Evolutionary conservation across 2,797 vertebrate genomes (phyloP).

Genomic region (Diplodus puntazzo): DNA sequence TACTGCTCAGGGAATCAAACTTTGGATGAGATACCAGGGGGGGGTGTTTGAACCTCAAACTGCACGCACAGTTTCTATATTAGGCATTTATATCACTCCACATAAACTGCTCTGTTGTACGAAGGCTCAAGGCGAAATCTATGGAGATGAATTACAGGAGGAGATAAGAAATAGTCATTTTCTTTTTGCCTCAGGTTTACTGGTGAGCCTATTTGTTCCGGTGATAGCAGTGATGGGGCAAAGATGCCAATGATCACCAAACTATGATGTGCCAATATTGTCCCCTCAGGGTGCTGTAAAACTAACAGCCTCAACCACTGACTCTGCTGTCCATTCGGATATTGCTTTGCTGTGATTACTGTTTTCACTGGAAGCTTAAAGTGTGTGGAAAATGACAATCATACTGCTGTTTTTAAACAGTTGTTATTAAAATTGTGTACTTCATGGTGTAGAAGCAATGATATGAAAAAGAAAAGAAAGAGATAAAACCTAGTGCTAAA

Average conservation of each 20-base stretch:
- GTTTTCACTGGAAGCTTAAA: constrained; percentile 15
- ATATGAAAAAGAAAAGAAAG: not conserved
- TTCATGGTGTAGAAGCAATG: not conserved
- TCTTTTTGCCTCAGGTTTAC: constrained; percentile 51
- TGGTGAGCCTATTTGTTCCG: constrained; percentile 41
- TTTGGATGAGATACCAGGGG: constrained; percentile 54
- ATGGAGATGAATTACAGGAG: constrained; percentile 54
- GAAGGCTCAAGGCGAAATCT: constrained; percentile 53
- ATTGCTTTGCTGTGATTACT: constrained; percentile 41
- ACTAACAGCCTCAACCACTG: constrained; percentile 29
- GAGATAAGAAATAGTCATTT: constrained; percentile 54
- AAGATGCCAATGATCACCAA: constrained; percentile 37
- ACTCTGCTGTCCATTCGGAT: constrained; percentile 27
- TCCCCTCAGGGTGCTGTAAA: constrained; percentile 52
- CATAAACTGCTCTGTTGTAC: constrained; percentile 37
- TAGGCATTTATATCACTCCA: constrained; percentile 57
- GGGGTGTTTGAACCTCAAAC: constrained; percentile 43
- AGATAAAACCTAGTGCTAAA: not conserved
- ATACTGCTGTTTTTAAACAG: not conserved
- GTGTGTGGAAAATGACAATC: not conserved
- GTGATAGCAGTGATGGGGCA: constrained; percentile 32
- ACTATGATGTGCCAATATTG: constrained; percentile 48
- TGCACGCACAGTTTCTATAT: constrained; percentile 58
- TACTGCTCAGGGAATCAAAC: constrained; percentile 60
- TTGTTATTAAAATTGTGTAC: not conserved